Conservation (phyloP, 2,113 vertebrate genomes). For the Callospermophilus lateralis region DNA sequence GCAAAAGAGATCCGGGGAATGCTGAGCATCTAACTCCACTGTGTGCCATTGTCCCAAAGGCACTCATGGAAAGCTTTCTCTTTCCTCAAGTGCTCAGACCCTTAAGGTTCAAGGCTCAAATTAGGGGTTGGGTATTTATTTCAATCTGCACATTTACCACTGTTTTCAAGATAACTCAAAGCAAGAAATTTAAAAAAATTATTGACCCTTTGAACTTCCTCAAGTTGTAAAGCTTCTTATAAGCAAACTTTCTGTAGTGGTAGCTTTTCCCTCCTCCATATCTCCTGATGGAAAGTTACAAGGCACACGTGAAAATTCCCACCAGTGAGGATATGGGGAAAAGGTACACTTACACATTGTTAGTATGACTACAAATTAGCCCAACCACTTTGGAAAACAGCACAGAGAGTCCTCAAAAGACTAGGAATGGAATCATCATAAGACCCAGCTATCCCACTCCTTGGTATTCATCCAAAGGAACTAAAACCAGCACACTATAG, state of each 20-base stretch:
- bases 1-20: too few species aligned
- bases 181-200: background rate
- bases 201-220: background rate
- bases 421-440: too few species aligned
- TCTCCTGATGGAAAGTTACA: background rate
- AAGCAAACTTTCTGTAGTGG: rapidly evolving
- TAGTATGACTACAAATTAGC: too few species aligned
- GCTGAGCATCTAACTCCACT: rapidly evolving
- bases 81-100: background rate
- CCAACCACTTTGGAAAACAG: too few species aligned
- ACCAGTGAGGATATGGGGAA: too few species aligned
- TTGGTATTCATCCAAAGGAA: too few species aligned
- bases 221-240: background rate
- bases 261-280: background rate
- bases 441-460: too few species aligned
- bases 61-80: background rate
- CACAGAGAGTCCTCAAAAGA: too few species aligned
- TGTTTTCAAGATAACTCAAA: conserved; percentile 32
- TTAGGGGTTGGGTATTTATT: background rate
- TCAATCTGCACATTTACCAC: background rate
- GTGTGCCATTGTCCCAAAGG: background rate
- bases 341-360: too few species aligned
- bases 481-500: too few species aligned
- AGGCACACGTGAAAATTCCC: background rate
- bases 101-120: background rate